Conservation (phyloP, 2,888 invertebrate genomes). For the Polydrusus pterygomalis region DNA sequence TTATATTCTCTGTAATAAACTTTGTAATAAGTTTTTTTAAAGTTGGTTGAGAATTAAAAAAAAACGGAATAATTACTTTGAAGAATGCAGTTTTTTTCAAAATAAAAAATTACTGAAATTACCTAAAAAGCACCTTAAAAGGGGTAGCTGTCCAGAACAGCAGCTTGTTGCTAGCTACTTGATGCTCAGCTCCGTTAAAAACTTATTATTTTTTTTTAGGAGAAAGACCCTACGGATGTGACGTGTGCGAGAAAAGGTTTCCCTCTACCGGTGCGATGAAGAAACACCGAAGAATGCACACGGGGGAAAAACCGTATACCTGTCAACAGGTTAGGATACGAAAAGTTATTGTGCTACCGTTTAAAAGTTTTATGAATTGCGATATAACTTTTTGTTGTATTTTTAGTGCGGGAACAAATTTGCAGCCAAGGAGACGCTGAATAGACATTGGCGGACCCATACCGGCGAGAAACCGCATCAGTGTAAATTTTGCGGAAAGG, state of each 20-base stretch:
- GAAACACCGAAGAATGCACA: conserved; percentile 79
- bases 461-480: conserved; percentile 77
- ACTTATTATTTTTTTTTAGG: conserved; percentile 61
- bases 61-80: too few relatives aligned
- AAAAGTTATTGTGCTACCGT: not conserved
- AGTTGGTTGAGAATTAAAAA: too few relatives aligned
- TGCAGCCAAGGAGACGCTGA: conserved; percentile 85
- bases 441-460: conserved; percentile 72
- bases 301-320: conserved; percentile 75
- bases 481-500: conserved; percentile 81
- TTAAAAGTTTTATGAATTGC: not conserved
- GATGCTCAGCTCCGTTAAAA: not conserved
- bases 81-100: too few relatives aligned
- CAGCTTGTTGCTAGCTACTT: too few relatives aligned
- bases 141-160: too few relatives aligned
- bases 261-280: conserved; percentile 84
- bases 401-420: conserved; percentile 85
- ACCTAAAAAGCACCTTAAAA: too few relatives aligned
- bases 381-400: conserved; percentile 42
- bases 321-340: conserved; percentile 71
- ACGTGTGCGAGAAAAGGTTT: conserved; percentile 83
- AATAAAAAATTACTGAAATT: too few relatives aligned
- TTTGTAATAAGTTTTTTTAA: too few relatives aligned
- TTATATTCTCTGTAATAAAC: too few relatives aligned
- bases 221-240: conserved; percentile 79